These are phyloP conservation scores for Phenganax marumi DNA, from an alignment of 92 coral and sea anemone species.

Conservation along the genomic window DNA sequence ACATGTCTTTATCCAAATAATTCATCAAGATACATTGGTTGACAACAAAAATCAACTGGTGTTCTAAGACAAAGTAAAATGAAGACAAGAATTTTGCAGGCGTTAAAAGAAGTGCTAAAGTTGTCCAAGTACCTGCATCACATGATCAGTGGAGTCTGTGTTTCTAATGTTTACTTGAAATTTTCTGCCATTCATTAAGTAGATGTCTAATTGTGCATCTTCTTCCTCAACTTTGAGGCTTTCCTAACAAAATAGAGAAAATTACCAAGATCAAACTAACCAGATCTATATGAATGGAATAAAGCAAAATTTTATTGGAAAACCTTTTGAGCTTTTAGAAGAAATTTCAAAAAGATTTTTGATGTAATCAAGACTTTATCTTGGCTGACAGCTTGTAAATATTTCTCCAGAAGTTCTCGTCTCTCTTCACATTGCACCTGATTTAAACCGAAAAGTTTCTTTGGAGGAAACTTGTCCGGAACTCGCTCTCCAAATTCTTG, in stretches of 20 bases:
- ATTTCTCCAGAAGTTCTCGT: conserved; percentile 78
- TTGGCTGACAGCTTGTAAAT: conserved; percentile 79
- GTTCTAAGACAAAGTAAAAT: too few relatives aligned
- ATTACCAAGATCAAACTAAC: neutral
- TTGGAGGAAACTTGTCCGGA: conserved; percentile 77
- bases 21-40: neutral
- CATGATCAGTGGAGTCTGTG: conserved; percentile 78
- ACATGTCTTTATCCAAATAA: neutral
- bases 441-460: conserved; percentile 69
- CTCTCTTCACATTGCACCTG: conserved; percentile 83
- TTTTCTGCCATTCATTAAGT: conserved; percentile 90
- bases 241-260: conserved; percentile 52
- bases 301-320: neutral
- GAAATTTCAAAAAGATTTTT: conserved; percentile 59
- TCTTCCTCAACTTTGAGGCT: conserved; percentile 61
- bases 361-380: conserved; percentile 70
- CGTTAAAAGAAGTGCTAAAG: neutral
- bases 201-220: conserved; percentile 70
- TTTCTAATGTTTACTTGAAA: conserved; percentile 58
- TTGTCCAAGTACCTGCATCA: conserved; percentile 65
- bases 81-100: too few relatives aligned
- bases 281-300: neutral
- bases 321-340: conserved; percentile 92
- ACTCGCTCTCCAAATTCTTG: conserved; percentile 77
- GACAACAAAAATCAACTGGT: neutral